These are phyloP conservation scores for Tricholauxania praeusta DNA, from an alignment of 2,888 invertebrate species.

Conservation along the genomic window DNA sequence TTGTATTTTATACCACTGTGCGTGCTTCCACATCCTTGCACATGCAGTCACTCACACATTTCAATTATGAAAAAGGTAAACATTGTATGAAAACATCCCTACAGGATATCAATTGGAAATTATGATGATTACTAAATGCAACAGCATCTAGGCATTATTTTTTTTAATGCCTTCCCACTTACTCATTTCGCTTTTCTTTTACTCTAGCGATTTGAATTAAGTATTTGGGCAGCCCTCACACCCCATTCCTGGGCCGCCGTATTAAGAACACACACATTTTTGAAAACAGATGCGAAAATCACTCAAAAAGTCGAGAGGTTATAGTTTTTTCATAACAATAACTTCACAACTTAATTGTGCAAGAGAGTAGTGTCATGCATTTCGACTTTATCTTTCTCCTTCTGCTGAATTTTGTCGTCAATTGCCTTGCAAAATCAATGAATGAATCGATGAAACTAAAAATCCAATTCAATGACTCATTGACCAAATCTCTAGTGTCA, in stretches of 20 bases:
- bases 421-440: constrained; percentile 4
- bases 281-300: constrained; percentile 26
- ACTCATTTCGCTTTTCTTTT: too few species aligned
- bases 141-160: background rate
- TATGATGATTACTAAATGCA: constrained; percentile 48
- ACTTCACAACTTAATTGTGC: constrained; percentile 19
- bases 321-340: background rate
- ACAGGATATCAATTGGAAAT: constrained; percentile 65
- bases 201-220: too few species aligned
- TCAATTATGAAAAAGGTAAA: constrained; percentile 57
- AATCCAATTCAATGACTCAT: constrained; percentile 18
- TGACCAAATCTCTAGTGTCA: constrained; percentile 3
- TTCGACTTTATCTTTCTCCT: background rate
- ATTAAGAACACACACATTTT: background rate
- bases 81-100: constrained; percentile 66
- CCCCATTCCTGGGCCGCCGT: constrained; percentile 24
- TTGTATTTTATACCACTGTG: background rate
- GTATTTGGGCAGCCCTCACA: constrained; percentile 8
- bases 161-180: background rate
- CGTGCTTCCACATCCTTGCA: background rate
- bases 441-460: constrained; percentile 11
- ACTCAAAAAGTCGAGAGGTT: constrained; percentile 8
- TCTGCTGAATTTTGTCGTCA: background rate
- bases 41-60: background rate
- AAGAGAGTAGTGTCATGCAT: background rate